Evolutionary conservation across 2,888 invertebrate genomes (phyloP), one percentile per base, ranked within the genome.

Genomic region (Chaetogeoica ovagalla): DNA sequence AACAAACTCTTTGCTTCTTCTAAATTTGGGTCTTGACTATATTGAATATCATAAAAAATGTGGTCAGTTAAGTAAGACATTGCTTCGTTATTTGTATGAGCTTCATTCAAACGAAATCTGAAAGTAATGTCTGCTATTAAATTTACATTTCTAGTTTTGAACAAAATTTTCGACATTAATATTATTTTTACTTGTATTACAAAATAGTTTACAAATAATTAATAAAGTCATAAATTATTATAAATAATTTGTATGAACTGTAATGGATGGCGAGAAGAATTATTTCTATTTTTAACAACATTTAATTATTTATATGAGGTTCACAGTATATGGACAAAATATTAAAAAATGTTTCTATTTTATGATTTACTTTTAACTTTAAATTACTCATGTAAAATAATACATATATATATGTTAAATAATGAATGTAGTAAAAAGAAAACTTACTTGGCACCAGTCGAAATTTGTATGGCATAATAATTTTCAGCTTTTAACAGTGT

Each of bases 21-120:
- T 8, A 84, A 75, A 43, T 76, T 81, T 30, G 77, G 77, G 8
- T 79, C 77, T 39, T 62, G 17, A 77, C 83, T 84, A 81, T 83
- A 82, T 55, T 83, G 75, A 55, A 85, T 85, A 30, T 83, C 83
- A 82, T 84, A 84, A 59, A 85, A 83, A 19, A 86, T 79, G 43
- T 84, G 83, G 71, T 86, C 86, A 6, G 85, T 85, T 55, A 86
- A 82, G 69, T 83, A 82, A 60, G 83, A 82, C 82, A 84, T 84
- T 3, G 83, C 84, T 17, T 82, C 82, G 13, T 83, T 75, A 74
- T 84, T 83, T 65, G 83, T 82, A 74, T 84, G 84, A 30, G 84
- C 84, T 65, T 85, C 84, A 43, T 84, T 84, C 66, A 86, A 76
- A 52, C 65, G 82, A 19, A 82, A 73, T 52, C 84, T 84, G 73